Conservation (phyloP, 2,113 vertebrate species). For the Ia io region DNA sequence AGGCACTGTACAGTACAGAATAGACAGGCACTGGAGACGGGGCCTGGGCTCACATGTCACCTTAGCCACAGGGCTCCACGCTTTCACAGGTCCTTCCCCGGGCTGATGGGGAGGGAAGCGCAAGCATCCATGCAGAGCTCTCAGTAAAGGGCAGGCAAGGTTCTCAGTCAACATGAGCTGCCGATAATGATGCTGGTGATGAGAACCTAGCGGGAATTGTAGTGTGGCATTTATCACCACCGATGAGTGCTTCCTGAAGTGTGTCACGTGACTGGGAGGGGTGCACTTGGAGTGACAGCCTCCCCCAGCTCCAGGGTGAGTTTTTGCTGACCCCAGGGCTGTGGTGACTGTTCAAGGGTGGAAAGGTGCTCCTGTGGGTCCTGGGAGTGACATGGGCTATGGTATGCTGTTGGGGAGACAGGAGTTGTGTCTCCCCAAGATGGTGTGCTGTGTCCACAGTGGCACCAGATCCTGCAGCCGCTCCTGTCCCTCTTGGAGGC, state of each 20-base stretch:
- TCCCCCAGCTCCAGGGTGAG: rapidly evolving
- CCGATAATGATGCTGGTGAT: rapidly evolving
- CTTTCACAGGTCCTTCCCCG: not conserved
- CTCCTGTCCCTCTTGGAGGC: rapidly evolving
- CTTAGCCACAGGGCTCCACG: not conserved
- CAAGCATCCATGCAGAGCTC: no score
- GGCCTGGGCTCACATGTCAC: not conserved
- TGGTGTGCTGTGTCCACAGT: rapidly evolving
- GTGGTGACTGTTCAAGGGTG: no score
- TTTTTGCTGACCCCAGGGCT: not conserved
- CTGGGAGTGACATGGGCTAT: not conserved
- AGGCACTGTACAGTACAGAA: no score
- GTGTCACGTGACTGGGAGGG: not conserved
- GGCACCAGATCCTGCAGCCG: rapidly evolving
- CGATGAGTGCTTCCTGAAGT: rapidly evolving
- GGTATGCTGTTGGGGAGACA: not conserved
- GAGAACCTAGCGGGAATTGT: not conserved
- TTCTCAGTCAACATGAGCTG: not conserved
- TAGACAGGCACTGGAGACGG: not conserved
- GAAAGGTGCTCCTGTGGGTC: not conserved
- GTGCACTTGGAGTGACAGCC: rapidly evolving
- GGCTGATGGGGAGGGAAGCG: rapidly evolving
- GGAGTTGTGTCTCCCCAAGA: no score
- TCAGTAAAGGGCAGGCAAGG: rapidly evolving
- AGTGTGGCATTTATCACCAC: rapidly evolving